Evolutionary conservation across 2,888 invertebrate species (phyloP), one percentile per base, ranked within the genome.

Genomic region (Cephus pulcher): DNA sequence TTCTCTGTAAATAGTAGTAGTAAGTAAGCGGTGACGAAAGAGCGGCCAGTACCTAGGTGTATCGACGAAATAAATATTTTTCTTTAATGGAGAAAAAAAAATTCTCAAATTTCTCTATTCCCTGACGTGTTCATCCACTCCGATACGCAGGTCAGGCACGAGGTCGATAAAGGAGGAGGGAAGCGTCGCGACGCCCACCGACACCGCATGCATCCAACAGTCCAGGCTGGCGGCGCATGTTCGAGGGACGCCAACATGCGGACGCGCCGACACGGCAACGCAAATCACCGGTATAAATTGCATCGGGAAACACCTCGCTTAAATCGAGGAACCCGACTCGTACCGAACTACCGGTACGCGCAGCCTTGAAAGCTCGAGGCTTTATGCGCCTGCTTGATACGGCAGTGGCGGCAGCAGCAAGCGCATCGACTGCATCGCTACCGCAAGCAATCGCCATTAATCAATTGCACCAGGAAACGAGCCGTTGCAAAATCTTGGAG

Each of bases 1-100:
- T 56, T 56, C 56, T 56, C 12, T 37, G 34, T 76, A 76, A 32
- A 76, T 71, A 73, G 32, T 82, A 84, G 76, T 82, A 84, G 80
- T 34, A 77, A 70, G 71, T 86, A 87, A 85, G 83, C 81, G 86
- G 85, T 86, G 84, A 87, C 85, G 82, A 86, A 82, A 81, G 85
- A 82, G 76, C 82, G 86, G 88, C 86, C 86, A 88, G 86, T 89
- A 89, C 84, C 84, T 71, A 71, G 85, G 85, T 84, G 82, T 78
- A 83, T 83, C 84, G 83, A 84, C 81, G 82, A 88, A 89, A 86
- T 89, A 89, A 86, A 89, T 89, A 88, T 89, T 88, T 89, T 88
- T 89, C 87, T 89, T 89, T 86, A 86, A 87, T 89, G 35, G 40
- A 73, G 9, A 56, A 56, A 23, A 56, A 56, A 34, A 34, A 34